These are phyloP conservation scores for Helicoverpa zea DNA, from an alignment of 1,140 invertebrate species.

Conservation along the genomic window DNA sequence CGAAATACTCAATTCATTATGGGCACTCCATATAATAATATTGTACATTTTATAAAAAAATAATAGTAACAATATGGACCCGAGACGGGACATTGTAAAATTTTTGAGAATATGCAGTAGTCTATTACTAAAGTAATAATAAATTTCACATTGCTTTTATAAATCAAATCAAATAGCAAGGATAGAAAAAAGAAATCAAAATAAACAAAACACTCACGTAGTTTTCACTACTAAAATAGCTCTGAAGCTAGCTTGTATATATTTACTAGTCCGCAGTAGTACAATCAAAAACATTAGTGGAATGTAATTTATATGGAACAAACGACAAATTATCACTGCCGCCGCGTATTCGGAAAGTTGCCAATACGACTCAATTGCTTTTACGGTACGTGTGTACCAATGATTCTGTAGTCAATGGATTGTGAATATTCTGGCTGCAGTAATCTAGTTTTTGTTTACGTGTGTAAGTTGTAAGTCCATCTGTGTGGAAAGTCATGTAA, in stretches of 20 bases:
- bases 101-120: no score
- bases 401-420: not conserved
- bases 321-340: slow-evolving; percentile 40
- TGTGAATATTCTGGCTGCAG: not conserved
- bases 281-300: not conserved
- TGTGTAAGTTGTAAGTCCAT: not conserved
- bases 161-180: no score
- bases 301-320: slow-evolving; percentile 32
- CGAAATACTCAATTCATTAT: no score
- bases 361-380: slow-evolving; percentile 23
- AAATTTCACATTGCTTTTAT: no score
- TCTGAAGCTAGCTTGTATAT: not conserved
- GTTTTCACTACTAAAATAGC: not conserved
- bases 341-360: slow-evolving; percentile 22
- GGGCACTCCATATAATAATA: no score
- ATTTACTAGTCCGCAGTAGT: slow-evolving; percentile 3
- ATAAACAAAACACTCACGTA: not conserved
- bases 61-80: no score
- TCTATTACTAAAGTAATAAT: no score
- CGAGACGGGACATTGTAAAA: no score
- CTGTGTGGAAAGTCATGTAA: not conserved
- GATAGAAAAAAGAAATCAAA: not conserved
- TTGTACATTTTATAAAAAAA: no score
- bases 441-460: not conserved
- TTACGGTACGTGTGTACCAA: not conserved